phyloP scores from a whole-genome alignment of 2,888 invertebrate genomes.

The Mimachlamys varia region DNA sequence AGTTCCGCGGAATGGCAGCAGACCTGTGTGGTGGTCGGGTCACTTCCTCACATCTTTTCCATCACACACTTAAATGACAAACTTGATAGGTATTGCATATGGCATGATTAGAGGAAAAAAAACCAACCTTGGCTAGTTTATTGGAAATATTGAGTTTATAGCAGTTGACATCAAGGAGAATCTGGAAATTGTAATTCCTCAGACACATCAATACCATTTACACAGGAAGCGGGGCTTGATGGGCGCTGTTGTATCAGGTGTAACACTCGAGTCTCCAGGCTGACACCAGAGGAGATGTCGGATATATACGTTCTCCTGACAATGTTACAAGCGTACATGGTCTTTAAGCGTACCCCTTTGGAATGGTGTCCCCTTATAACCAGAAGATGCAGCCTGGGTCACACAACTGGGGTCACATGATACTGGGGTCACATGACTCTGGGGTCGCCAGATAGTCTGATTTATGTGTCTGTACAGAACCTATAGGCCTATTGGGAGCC shows the following conservation, averaged over 20 bases:
- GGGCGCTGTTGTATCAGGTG: neutral
- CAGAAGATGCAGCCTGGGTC: neutral
- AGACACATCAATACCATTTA: slow-evolving; percentile 10
- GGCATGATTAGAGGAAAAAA: neutral
- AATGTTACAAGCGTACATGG: neutral
- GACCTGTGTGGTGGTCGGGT: neutral
- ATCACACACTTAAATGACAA: neutral
- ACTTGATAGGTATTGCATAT: neutral
- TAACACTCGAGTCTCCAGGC: neutral
- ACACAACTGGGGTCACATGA: neutral
- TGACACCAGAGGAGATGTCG: neutral
- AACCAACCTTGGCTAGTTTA: neutral
- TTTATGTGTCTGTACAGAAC: neutral
- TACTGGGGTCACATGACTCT: too few species aligned
- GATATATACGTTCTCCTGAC: neutral
- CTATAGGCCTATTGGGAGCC: neutral
- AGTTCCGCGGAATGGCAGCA: neutral
- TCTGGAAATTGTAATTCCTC: neutral
- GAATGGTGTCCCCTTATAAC: neutral
- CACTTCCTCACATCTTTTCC: neutral
- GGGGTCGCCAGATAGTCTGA: neutral
- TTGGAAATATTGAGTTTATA: neutral
- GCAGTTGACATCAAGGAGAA: neutral
- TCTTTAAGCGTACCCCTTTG: neutral
- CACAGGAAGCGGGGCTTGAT: neutral